phyloP scores from a whole-genome alignment of 1,140 invertebrate genomes.

The Ridgeia piscesae region DNA sequence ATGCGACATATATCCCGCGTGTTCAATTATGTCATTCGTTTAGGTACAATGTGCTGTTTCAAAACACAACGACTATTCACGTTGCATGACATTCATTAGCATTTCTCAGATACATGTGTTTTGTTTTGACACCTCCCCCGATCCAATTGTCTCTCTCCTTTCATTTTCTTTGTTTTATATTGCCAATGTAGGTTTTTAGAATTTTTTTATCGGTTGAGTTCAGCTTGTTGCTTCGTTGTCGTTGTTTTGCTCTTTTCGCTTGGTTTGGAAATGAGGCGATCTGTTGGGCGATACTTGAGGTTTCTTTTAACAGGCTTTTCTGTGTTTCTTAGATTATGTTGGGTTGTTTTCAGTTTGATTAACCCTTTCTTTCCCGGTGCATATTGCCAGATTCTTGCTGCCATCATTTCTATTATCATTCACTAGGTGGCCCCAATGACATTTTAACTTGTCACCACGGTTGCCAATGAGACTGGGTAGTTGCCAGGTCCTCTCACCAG shows the following conservation, averaged over 20 bases:
- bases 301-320: constrained; percentile 31
- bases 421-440: neutral
- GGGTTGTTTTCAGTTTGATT: neutral
- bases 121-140: constrained; percentile 13
- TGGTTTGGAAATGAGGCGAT: constrained; percentile 28
- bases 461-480: neutral
- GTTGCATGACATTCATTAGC: neutral
- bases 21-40: neutral
- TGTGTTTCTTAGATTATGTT: constrained; percentile 41
- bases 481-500: neutral
- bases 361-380: neutral
- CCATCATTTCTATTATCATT: neutral
- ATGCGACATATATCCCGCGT: neutral
- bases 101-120: neutral
- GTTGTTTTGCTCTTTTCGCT: constrained; percentile 18
- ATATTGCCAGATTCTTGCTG: neutral
- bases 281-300: constrained; percentile 32
- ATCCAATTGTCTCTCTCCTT: constrained; percentile 23
- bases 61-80: neutral
- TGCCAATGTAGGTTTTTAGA: neutral
- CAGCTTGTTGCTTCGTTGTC: constrained; percentile 7
- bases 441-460: neutral
- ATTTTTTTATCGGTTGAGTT: neutral
- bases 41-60: neutral
- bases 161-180: constrained; percentile 12